phyloP scores from a whole-genome alignment of 2,888 invertebrate species.

The Mylabris sibirica region DNA sequence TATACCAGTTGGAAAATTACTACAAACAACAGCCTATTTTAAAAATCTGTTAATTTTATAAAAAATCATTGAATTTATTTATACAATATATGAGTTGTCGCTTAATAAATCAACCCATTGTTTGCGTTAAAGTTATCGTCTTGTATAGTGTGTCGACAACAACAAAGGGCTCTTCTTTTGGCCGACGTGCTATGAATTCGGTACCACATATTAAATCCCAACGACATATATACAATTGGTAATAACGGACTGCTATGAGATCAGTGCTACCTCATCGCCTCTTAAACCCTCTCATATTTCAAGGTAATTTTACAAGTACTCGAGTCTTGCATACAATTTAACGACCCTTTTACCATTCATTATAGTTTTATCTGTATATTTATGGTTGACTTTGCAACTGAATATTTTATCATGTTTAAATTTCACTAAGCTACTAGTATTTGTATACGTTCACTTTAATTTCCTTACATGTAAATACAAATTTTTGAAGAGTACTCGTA shows the following conservation, averaged over 20 bases:
- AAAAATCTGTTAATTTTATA: neutral
- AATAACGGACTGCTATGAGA: constrained; percentile 22
- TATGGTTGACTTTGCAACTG: constrained; percentile 46
- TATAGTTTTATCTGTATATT: constrained; percentile 55
- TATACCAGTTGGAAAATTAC: neutral
- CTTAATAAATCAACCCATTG: neutral
- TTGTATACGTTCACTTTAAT: neutral
- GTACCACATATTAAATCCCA: constrained; percentile 39
- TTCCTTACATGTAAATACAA: neutral
- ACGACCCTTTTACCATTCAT: constrained; percentile 56
- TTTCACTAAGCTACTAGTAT: neutral
- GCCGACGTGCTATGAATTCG: constrained; percentile 46
- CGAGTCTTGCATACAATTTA: constrained; percentile 51
- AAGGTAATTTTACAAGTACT: constrained; percentile 52
- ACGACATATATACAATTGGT: constrained; percentile 25
- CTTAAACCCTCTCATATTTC: constrained; percentile 50
- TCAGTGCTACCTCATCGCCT: constrained; percentile 42
- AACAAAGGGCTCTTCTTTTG: constrained; percentile 27
- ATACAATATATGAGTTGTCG: neutral
- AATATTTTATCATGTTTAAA: constrained; percentile 49
- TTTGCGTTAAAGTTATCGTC: neutral
- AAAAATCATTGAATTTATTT: neutral
- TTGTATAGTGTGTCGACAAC: constrained; percentile 7
- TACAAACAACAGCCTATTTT: neutral
- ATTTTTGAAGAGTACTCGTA: neutral